Base-by-base conservation (phyloP, 2,888 invertebrate genomes). In the Pandemis heparana region DNA sequence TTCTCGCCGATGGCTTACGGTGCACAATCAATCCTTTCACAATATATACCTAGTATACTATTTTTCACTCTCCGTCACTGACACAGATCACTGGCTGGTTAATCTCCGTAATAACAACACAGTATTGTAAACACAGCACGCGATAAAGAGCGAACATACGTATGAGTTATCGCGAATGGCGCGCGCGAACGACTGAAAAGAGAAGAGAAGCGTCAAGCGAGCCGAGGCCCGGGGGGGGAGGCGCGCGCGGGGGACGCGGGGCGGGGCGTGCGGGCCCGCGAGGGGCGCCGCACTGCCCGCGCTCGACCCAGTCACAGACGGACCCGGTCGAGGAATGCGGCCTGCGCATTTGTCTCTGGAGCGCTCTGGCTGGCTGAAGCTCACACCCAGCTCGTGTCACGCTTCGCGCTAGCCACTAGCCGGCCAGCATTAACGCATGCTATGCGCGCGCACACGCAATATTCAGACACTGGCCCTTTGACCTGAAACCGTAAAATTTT, bases 261-360 rank as follows among this genome's bases (percentile, higher is more conserved):
- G 87, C 87, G 75, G 75, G 76, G 74, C 68, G 74, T 63, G 75
- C 66, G 73, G 70, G 73, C 87, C 87, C 89, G 91, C 71, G 71
- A 62, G 75, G 75, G 76, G 74, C 68, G 75, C 66, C 74, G 71
- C 23, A 4, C 23, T 32, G 23, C 23, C 23, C 23, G 23, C 23
- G 23, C 69, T 51, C 68, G 74, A 64, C 73, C 66, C 69, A 69
- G 67, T 63, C 64, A 68, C 64, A 73, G 74, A 51, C 43, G 66
- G 73, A 91, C 92, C 92, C 87, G 90, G 89, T 90, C 89, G 89
- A 87, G 92, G 92, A 92, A 92, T 92, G 92, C 88, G 90, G 89
- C 92, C 88, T 87, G 91, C 90, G 87, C 86, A 90, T 89, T 92
- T 87, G 69, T 63, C 39, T 69, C 63, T 59, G 67, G 43, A 56